Evolutionary conservation across 2,888 invertebrate species (phyloP).

Genomic region (Dryobotodes eremita): DNA sequence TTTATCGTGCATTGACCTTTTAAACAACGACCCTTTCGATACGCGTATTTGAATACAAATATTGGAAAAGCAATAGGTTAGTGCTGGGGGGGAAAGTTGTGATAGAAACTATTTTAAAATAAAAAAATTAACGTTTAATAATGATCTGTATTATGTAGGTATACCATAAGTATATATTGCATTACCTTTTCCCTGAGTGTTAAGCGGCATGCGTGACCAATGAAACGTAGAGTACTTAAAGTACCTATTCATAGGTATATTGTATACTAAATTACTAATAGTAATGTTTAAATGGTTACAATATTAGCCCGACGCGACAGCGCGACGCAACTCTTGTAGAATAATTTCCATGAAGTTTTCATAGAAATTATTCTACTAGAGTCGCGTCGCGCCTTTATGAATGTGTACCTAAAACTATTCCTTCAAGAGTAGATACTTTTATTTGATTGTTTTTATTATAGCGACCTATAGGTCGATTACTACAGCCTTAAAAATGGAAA

Average conservation of each 20-base stretch:
- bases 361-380: no score
- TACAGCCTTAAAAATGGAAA: not conserved
- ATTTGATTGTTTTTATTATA: not conserved
- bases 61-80: constrained; percentile 21
- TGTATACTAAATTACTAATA: not conserved
- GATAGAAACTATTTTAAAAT: not conserved
- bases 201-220: constrained; percentile 1
- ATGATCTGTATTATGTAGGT: not conserved
- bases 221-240: not conserved
- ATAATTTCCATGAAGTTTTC: no score
- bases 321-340: no score
- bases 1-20: constrained; percentile 62
- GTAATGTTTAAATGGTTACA: not conserved
- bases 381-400: no score
- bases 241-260: not conserved
- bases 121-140: not conserved
- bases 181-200: not conserved
- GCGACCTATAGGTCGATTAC: not conserved
- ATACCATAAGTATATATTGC: not conserved
- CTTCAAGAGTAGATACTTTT: not conserved
- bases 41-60: constrained; percentile 33
- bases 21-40: constrained; percentile 37
- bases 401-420: not conserved
- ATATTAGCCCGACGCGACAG: not conserved
- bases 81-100: not conserved